Base-by-base conservation (phyloP, 2,888 invertebrate genomes). In the Troglohyphantes excavatus region DNA sequence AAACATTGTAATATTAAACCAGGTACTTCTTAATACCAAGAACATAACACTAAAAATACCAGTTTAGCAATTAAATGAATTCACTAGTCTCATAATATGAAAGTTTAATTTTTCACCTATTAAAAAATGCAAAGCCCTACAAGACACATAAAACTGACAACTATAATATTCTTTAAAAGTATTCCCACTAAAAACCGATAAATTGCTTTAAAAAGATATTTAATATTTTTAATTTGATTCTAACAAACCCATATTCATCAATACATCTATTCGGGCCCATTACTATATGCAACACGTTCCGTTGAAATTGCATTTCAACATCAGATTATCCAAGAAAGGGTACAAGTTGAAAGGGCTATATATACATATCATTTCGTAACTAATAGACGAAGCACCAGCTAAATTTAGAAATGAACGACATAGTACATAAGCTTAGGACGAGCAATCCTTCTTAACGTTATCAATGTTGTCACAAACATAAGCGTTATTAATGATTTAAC, bases 341-440 rank as follows among this genome's bases (percentile, higher is more conserved):
- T 17, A n/a, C 5, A 53, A 53, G n/a, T 17, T 17, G n/a, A n/a
- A 53, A 1, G n/a, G n/a, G 2, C 46, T 2, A 7, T n/a, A n/a
- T 13, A 53, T 53, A 13, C 53, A n/a, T 53, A 17, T 53, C 13
- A 53, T 53, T 53, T 53, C 53, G 53, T 5, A 53, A 53, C n/a
- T n/a, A n/a, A 53, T 53, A 13, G 13, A 5, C 53, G 5, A 53
- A 53, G 13, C 53, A 2, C 13, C 13, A n/a, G n/a, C n/a, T 53
- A 53, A 53, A 53, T 53, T n/a, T 53, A 53, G 53, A 53, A 53
- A n/a, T n/a, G n/a, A n/a, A 53, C 53, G 53, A n/a, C 53, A 13
- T 53, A 13, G n/a, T 53, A 17, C 17, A 53, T 53, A 53, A n/a
- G n/a, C 53, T 53, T 53, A 53, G 13, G 53, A 53, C 9, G 53